Evolutionary conservation across 1,140 invertebrate genomes (phyloP).

Genomic region (Hesperophylax magnus): DNA sequence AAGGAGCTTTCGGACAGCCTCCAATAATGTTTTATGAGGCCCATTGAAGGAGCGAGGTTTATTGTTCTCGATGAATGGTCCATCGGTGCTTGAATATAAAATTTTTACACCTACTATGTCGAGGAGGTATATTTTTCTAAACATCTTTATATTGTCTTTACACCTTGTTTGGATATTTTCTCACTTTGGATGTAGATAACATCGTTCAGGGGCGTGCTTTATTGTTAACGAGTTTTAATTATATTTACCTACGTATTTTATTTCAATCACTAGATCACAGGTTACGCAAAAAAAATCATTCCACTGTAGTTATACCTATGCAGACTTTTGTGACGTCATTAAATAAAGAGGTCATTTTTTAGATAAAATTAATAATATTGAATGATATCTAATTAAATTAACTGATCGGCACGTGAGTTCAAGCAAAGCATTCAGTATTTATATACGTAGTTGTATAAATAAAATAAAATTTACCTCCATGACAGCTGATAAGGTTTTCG

Average conservation of each 20-base stretch:
- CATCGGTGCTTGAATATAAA: slow-evolving; percentile 26
- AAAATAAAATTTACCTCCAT: no score
- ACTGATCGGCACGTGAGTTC: no score
- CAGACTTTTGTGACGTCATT: not conserved
- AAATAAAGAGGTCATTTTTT: no score
- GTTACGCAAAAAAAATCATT: not conserved
- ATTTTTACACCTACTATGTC: slow-evolving; percentile 28
- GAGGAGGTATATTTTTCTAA: slow-evolving; percentile 15
- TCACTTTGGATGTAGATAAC: slow-evolving; percentile 20
- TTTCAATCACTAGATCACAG: not conserved
- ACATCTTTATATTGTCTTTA: slow-evolving; percentile 22
- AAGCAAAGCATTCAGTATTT: no score
- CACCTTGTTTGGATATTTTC: slow-evolving; percentile 37
- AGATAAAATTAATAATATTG: no score
- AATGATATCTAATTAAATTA: no score
- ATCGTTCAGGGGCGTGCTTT: not conserved
- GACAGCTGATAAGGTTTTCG: no score
- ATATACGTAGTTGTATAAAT: no score
- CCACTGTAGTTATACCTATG: not conserved
- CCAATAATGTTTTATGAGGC: slow-evolving; percentile 37
- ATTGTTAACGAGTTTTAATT: not conserved
- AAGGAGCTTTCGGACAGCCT: slow-evolving; percentile 10
- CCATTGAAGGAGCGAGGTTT: slow-evolving; percentile 11
- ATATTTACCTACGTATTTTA: not conserved
- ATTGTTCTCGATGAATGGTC: slow-evolving; percentile 33